Evolutionary conservation across 2,797 vertebrate genomes (phyloP).

Genomic region (Morelia viridis): DNA sequence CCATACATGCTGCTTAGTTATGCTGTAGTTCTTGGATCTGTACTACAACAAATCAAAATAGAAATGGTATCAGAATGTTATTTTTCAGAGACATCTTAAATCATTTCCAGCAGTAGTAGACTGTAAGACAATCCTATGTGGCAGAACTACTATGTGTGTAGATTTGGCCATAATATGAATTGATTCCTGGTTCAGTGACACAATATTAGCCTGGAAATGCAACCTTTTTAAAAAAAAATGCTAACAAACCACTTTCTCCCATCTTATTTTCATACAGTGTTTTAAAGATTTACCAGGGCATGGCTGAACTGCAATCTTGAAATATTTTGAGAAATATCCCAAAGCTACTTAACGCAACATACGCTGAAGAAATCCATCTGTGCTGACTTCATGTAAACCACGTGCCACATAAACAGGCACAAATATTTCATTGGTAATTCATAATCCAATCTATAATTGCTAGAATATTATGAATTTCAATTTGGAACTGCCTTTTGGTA

Average conservation of each 20-base stretch:
- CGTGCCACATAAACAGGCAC: background rate
- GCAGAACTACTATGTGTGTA: background rate
- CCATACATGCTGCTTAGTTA: background rate
- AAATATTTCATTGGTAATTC: background rate
- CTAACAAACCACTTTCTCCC: background rate
- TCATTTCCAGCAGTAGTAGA: background rate
- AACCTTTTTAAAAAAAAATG: background rate
- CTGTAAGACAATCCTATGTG: background rate
- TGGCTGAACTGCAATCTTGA: background rate
- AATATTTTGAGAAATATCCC: background rate
- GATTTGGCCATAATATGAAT: background rate
- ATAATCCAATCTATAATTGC: slow-evolving; percentile 32
- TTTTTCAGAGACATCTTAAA: background rate
- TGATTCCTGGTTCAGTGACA: background rate
- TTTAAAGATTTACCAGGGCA: background rate
- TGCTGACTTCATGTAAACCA: background rate
- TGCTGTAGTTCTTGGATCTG: background rate
- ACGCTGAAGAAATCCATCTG: background rate
- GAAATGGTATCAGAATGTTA: too few relatives aligned
- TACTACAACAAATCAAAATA: background rate
- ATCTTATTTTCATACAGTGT: background rate
- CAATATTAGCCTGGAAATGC: background rate
- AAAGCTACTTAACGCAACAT: background rate
- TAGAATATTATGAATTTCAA: slow-evolving; percentile 11
- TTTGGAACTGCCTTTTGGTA: background rate